phyloP scores from a whole-genome alignment of 2,797 vertebrate species.

The Notoglanidium macrostoma region DNA sequence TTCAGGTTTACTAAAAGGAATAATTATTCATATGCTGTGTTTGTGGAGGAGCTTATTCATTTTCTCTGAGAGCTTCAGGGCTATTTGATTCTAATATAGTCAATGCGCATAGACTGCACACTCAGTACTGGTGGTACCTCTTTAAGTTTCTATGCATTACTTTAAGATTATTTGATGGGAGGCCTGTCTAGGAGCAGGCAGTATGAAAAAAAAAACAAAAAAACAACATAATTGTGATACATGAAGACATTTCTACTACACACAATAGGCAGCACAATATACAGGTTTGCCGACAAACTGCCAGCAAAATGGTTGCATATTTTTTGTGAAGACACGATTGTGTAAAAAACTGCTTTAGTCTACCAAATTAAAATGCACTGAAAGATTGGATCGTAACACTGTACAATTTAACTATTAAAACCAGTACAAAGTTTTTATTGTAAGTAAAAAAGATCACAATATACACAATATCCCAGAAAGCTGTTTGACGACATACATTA shows the following conservation, averaged over 20 bases:
- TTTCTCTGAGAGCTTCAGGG: conserved; percentile 41
- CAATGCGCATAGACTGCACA: conserved; percentile 42
- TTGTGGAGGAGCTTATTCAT: conserved; percentile 50
- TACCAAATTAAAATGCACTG: too few relatives aligned
- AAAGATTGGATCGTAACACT: too few relatives aligned
- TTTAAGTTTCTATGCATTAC: conserved; percentile 38
- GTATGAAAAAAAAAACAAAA: not conserved
- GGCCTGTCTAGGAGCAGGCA: conserved; percentile 6
- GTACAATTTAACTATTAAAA: not conserved
- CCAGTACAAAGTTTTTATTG: not conserved
- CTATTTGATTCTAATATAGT: conserved; percentile 55
- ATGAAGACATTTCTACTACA: not conserved
- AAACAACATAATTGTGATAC: not conserved
- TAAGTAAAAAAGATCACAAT: not conserved
- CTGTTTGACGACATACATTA: not conserved
- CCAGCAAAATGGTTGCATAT: not conserved
- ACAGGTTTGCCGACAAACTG: not conserved
- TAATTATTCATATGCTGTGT: conserved; percentile 59
- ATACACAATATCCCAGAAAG: not conserved
- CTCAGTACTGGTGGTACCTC: conserved; percentile 44
- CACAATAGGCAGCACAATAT: not conserved
- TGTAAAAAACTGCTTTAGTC: too few relatives aligned
- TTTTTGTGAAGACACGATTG: not conserved
- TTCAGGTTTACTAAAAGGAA: conserved; percentile 51
- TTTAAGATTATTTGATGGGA: conserved; percentile 34